phyloP scores from a whole-genome alignment of 2,888 invertebrate genomes.

The Oithona nana region DNA sequence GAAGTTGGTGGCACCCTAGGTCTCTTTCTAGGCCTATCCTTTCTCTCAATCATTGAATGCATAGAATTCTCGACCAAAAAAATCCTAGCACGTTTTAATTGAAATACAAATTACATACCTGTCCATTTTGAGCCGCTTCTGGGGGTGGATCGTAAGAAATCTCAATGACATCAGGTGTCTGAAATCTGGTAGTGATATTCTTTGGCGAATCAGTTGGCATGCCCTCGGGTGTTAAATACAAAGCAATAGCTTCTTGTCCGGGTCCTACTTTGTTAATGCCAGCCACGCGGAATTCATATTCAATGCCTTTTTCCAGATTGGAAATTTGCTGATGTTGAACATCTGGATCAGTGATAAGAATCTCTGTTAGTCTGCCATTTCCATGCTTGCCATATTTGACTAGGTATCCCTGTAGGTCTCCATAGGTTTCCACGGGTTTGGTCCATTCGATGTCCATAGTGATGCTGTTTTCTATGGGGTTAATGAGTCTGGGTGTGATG shows the following conservation, averaged over 20 bases:
- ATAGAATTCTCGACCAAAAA: too few relatives aligned
- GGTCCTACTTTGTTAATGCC: slow-evolving; percentile 86
- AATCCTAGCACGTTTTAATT: too few relatives aligned
- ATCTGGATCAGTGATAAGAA: slow-evolving; percentile 17
- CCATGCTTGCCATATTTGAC: slow-evolving; percentile 50
- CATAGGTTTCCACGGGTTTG: slow-evolving; percentile 68
- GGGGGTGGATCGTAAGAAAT: slow-evolving; percentile 72
- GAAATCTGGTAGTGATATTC: slow-evolving; percentile 55
- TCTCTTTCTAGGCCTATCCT: not conserved
- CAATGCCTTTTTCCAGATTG: slow-evolving; percentile 59
- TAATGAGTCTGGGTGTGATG: slow-evolving; percentile 37
- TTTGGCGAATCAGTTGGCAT: slow-evolving; percentile 69
- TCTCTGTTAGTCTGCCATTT: slow-evolving; percentile 11
- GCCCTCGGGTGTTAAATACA: slow-evolving; percentile 82
- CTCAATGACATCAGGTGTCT: slow-evolving; percentile 79
- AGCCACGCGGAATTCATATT: slow-evolving; percentile 89
- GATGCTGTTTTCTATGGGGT: slow-evolving; percentile 29
- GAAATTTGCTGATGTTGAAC: slow-evolving; percentile 18
- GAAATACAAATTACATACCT: too few relatives aligned
- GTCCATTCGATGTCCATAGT: slow-evolving; percentile 83
- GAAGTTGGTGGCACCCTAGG: not conserved
- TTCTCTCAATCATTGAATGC: too few relatives aligned
- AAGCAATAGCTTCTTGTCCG: slow-evolving; percentile 80
- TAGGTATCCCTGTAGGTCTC: slow-evolving; percentile 66
- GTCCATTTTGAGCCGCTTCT: slow-evolving; percentile 74